Conservation (phyloP, 2,797 vertebrate species). For the Pantherophis vulpinus region DNA sequence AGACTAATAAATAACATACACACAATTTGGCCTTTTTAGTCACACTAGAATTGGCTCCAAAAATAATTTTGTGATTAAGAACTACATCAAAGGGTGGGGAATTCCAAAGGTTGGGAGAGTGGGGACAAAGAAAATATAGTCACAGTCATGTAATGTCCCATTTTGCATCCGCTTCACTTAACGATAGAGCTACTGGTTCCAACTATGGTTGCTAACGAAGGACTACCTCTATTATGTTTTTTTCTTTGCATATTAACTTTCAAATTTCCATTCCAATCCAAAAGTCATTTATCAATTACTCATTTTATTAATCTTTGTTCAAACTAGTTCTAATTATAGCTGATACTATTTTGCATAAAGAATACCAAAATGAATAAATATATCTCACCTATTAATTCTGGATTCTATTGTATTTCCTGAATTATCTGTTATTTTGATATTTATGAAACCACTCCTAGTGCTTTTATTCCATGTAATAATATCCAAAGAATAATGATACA, state of each 20-base stretch:
- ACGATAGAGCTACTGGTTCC: neutral
- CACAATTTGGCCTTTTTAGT: too few species aligned
- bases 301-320: neutral
- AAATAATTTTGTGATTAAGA: neutral
- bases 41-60: neutral
- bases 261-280: neutral
- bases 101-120: neutral
- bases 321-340: neutral
- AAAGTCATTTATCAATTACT: neutral
- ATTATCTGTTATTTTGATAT: constrained; percentile 67
- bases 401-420: constrained; percentile 61
- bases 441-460: constrained; percentile 67
- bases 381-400: constrained; percentile 64
- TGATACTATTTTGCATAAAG: neutral
- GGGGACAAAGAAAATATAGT: neutral
- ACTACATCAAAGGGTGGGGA: neutral
- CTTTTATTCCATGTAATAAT: constrained; percentile 65
- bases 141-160: neutral
- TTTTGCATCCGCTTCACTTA: neutral
- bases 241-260: neutral
- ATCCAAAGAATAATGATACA: constrained; percentile 73
- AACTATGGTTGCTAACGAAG: neutral
- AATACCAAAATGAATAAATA: neutral
- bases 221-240: neutral
- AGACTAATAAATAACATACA: neutral